Evolutionary conservation across 2,888 invertebrate species (phyloP).

Genomic region (Cheilosia impressa): DNA sequence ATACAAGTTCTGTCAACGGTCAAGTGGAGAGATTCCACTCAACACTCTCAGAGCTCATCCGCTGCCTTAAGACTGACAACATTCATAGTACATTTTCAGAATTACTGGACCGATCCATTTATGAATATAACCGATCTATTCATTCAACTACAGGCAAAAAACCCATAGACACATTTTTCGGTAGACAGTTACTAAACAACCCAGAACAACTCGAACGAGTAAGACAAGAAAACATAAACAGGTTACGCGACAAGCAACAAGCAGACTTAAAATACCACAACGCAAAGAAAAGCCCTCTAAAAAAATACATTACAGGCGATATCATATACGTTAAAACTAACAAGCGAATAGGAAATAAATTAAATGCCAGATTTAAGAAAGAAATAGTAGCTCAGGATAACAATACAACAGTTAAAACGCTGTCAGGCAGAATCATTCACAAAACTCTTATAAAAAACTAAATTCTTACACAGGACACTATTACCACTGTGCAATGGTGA

Average conservation of each 20-base stretch:
- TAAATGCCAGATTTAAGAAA: constrained; percentile 22
- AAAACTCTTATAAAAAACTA: neutral
- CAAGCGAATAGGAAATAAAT: constrained; percentile 21
- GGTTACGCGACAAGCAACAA: constrained; percentile 51
- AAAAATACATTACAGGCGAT: constrained; percentile 36
- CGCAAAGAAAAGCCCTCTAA: constrained; percentile 37
- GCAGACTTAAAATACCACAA: constrained; percentile 59
- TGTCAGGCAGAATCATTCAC: too few species aligned
- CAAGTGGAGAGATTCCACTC: constrained; percentile 41
- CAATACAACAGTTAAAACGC: too few species aligned
- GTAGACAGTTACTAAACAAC: constrained; percentile 26
- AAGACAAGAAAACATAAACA: constrained; percentile 29
- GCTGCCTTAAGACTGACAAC: constrained; percentile 44
- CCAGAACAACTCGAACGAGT: constrained; percentile 27
- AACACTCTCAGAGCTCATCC: constrained; percentile 55
- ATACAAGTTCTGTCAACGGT: constrained; percentile 40
- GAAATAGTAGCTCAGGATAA: constrained; percentile 1
- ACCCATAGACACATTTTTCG: constrained; percentile 41
- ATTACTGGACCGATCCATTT: constrained; percentile 45
- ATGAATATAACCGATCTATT: constrained; percentile 38
- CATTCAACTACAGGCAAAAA: constrained; percentile 33
- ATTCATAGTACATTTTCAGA: constrained; percentile 33
- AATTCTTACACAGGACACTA: constrained; percentile 13
- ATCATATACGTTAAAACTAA: constrained; percentile 32
- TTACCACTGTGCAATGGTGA: constrained; percentile 37